These are phyloP conservation scores for Pyrrhosoma nymphula DNA, from an alignment of 2,888 invertebrate species.

Conservation along the genomic window DNA sequence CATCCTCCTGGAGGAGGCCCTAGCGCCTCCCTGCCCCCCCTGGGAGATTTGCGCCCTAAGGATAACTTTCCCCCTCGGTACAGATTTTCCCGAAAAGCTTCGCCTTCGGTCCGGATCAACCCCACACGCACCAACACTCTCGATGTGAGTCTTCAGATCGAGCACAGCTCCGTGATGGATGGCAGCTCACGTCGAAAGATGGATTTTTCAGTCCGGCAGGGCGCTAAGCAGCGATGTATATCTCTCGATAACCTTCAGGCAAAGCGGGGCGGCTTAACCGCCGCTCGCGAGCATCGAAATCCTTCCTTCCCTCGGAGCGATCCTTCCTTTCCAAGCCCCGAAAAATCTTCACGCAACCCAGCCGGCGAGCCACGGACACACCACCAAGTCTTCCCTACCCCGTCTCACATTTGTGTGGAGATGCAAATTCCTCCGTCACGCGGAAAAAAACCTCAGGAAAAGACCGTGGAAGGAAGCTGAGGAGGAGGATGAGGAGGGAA, in stretches of 20 bases:
- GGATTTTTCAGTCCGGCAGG: background rate
- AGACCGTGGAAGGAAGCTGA: background rate
- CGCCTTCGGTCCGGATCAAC: background rate
- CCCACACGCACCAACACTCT: background rate
- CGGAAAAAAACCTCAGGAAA: background rate
- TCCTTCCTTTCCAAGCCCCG: background rate
- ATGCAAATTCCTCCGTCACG: conserved; percentile 39
- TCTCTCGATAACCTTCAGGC: conserved; percentile 7
- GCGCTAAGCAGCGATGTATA: background rate
- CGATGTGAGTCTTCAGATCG: background rate
- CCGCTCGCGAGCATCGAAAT: conserved; percentile 26
- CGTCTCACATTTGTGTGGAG: conserved; percentile 35
- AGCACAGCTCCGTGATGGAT: background rate
- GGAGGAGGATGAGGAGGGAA: background rate
- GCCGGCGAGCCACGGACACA: background rate
- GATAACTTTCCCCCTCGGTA: background rate
- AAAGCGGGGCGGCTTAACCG: background rate
- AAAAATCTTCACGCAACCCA: background rate
- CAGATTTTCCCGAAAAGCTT: background rate
- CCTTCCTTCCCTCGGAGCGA: background rate
- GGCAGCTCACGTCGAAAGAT: background rate
- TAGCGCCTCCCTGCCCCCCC: background rate
- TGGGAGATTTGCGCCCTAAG: background rate
- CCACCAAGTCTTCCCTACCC: background rate
- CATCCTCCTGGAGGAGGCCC: conserved; percentile 17